A percentile compares a stretch with the other conserved stretches of the same genome.
These are phyloP conservation scores for Tinea trinotella DNA, from an alignment of 2,888 invertebrate genomes.

Conservation along the genomic window DNA sequence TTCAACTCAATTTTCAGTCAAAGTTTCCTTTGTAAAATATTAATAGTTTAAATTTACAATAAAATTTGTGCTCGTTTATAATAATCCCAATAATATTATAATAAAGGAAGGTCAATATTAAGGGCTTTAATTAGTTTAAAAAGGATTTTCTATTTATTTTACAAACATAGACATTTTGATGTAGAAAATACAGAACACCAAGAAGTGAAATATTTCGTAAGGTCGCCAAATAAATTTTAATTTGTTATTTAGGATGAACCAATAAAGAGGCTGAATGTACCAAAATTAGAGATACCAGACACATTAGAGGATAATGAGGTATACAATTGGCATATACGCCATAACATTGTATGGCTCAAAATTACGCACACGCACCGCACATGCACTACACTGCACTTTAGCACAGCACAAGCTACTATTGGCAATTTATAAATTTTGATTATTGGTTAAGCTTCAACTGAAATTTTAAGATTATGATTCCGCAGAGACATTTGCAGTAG, in stretches of 20 bases:
- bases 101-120: no score
- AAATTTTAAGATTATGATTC: no score
- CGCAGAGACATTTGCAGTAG: no score
- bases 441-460: not conserved
- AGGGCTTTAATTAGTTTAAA: no score
- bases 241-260: constrained; percentile 61
- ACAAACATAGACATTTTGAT: not conserved
- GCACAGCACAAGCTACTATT: constrained; percentile 5
- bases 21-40: not conserved
- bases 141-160: not conserved
- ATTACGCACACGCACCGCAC: constrained; percentile 23
- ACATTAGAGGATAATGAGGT: constrained; percentile 59
- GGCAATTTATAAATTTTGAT: not conserved
- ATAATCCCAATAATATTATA: no score
- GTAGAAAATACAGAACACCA: not conserved
- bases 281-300: constrained; percentile 52
- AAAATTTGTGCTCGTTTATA: not conserved
- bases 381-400: constrained; percentile 10
- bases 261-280: constrained; percentile 43
- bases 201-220: constrained; percentile 33
- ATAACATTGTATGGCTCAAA: constrained; percentile 14
- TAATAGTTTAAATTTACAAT: not conserved
- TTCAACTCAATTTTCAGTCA: not conserved
- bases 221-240: constrained; percentile 49
- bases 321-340: constrained; percentile 36